phyloP scores from a whole-genome alignment of 2,113 vertebrate species.

The Halichoeres trimaculatus region DNA sequence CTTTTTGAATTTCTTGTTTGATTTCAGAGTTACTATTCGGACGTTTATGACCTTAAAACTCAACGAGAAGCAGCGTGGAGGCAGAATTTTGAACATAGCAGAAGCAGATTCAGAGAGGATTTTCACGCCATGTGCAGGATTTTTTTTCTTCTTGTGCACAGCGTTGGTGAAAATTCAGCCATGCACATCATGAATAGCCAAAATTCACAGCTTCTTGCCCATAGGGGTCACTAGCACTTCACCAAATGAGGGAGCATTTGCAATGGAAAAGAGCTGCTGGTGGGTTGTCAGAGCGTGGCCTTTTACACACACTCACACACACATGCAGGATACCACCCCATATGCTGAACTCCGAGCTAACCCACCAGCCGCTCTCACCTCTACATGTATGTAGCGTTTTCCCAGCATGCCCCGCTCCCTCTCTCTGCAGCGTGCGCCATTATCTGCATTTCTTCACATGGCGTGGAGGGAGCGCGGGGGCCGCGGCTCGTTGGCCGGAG shows the following conservation, averaged over 20 bases:
- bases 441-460: conserved; percentile 89
- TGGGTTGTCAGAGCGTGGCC: conserved; percentile 51
- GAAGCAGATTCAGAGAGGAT: neutral
- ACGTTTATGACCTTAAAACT: neutral
- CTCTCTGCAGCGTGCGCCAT: conserved; percentile 72
- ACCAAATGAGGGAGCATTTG: conserved; percentile 84
- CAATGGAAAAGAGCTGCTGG: conserved; percentile 70
- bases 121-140: conserved; percentile 11
- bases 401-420: conserved; percentile 66
- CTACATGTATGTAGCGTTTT: conserved; percentile 63
- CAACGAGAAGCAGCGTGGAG: neutral
- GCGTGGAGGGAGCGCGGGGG: conserved; percentile 46
- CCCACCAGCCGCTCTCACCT: conserved; percentile 70
- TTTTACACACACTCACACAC: conserved; percentile 32
- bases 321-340: conserved; percentile 33
- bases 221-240: conserved; percentile 99
- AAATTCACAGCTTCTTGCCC: conserved; percentile 83
- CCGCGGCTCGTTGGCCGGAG: conserved; percentile 67
- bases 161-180: conserved; percentile 50
- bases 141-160: neutral
- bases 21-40: neutral
- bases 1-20: neutral
- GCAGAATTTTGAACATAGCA: neutral
- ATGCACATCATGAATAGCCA: conserved; percentile 62
- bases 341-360: conserved; percentile 55